Evolutionary conservation across 23 tunicate genomes (phyloP).

Genomic region (Styela clava): DNA sequence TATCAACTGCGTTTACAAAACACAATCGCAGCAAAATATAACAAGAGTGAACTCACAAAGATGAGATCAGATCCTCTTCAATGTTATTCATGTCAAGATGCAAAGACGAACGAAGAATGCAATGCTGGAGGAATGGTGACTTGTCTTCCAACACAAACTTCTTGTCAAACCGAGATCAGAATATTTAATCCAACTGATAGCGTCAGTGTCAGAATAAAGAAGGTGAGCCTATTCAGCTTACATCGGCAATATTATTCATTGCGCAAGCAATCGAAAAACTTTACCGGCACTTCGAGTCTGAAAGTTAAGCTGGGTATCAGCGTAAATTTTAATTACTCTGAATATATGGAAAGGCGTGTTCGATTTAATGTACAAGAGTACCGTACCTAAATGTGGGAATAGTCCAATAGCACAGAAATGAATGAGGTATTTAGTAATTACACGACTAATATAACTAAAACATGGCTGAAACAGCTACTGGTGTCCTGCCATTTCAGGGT

Average conservation of each 20-base stretch:
- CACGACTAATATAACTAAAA: too few species aligned
- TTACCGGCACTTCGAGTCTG: not conserved
- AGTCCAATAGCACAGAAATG: too few species aligned
- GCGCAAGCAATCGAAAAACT: too few species aligned
- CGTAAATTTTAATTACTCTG: not conserved
- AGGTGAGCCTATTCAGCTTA: conserved; percentile 34
- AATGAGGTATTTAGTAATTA: too few species aligned
- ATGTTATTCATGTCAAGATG: conserved; percentile 49
- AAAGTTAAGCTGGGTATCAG: not conserved
- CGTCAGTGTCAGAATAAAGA: conserved; percentile 34
- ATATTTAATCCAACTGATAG: conserved; percentile 23
- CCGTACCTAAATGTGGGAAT: too few species aligned
- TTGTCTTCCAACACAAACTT: conserved; percentile 32
- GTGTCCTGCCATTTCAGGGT: too few species aligned
- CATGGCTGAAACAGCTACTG: too few species aligned
- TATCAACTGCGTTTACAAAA: conserved; percentile 12
- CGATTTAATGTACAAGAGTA: too few species aligned
- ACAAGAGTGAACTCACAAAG: not conserved
- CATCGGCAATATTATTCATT: not conserved
- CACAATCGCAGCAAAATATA: not conserved
- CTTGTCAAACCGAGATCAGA: conserved; percentile 67
- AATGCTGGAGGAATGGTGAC: conserved; percentile 40
- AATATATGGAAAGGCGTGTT: too few species aligned
- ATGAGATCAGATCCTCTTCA: conserved; percentile 27
- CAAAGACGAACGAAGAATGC: conserved; percentile 48